These are phyloP conservation scores for Proteles cristata DNA, from an alignment of 2,113 vertebrate genomes.

Conservation along the genomic window DNA sequence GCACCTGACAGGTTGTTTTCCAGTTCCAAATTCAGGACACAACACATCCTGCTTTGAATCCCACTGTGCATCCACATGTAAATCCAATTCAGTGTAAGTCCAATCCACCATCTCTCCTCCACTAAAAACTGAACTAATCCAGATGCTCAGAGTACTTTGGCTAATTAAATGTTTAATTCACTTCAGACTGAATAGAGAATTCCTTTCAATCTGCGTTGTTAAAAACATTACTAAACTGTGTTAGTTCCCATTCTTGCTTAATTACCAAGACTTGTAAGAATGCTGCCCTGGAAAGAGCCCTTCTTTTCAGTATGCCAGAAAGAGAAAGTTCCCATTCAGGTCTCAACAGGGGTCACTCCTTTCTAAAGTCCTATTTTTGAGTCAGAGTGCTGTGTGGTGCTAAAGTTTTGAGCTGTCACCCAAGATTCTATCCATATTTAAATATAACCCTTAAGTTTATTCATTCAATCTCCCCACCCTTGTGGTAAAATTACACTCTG, in stretches of 20 bases:
- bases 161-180: conserved; percentile 46
- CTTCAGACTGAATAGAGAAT: conserved; percentile 14
- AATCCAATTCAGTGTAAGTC: background rate
- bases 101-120: background rate
- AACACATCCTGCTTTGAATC: conserved; percentile 8
- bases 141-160: conserved; percentile 48
- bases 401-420: background rate
- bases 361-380: background rate
- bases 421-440: background rate
- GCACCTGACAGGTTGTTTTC: background rate
- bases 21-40: conserved; percentile 32
- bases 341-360: background rate
- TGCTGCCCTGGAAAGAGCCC: background rate
- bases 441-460: background rate
- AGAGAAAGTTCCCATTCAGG: background rate
- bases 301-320: background rate
- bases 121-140: conserved; percentile 71
- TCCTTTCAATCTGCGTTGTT: background rate
- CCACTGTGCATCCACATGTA: conserved; percentile 41
- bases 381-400: background rate
- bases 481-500: background rate
- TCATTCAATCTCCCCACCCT: background rate
- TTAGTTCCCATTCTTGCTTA: background rate
- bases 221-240: background rate
- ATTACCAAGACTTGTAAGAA: background rate